Percentiles rank a stretch among this genome's conserved stretches.
Conservation (phyloP, 2,888 invertebrate genomes). For the Polyommatus iphigenia region DNA sequence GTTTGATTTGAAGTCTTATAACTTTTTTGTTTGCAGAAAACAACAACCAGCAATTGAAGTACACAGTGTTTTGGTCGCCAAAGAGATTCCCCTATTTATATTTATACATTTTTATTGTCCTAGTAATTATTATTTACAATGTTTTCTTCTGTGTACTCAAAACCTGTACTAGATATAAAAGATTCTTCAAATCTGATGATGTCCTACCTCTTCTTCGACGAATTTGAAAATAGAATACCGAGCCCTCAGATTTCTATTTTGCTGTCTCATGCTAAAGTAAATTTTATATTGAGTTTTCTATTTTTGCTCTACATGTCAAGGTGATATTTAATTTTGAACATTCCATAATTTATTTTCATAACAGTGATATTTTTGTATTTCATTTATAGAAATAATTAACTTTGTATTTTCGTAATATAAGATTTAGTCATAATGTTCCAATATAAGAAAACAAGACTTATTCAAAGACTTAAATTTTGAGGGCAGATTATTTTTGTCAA, state of each 20-base stretch:
- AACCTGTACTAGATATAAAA: conserved; percentile 38
- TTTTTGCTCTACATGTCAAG: conserved; percentile 5
- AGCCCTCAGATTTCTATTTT: not conserved
- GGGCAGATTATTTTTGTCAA: not conserved
- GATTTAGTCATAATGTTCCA: not conserved
- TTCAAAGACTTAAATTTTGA: conserved; percentile 11
- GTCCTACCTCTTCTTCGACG: conserved; percentile 42
- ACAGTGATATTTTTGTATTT: conserved; percentile 8
- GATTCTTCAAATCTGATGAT: conserved; percentile 39
- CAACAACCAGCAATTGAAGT: conserved; percentile 78
- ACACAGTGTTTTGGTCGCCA: conserved; percentile 90
- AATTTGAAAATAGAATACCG: conserved; percentile 27
- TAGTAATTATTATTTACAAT: conserved; percentile 38
- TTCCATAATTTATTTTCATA: conserved; percentile 34
- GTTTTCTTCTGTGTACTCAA: conserved; percentile 39
- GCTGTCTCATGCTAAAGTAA: not conserved
- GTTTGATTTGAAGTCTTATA: not conserved
- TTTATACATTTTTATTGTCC: conserved; percentile 70
- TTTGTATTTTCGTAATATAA: not conserved
- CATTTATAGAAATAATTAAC: not conserved
- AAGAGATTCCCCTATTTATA: conserved; percentile 83
- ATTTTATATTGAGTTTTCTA: not conserved
- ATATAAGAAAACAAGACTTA: conserved; percentile 7
- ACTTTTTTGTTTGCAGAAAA: conserved; percentile 77
- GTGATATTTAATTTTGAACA: conserved; percentile 35